A percentile compares a stretch with the other conserved stretches of the same genome.
Conservation (phyloP, 2,797 vertebrate species). For the Micromesistius poutassou region DNA sequence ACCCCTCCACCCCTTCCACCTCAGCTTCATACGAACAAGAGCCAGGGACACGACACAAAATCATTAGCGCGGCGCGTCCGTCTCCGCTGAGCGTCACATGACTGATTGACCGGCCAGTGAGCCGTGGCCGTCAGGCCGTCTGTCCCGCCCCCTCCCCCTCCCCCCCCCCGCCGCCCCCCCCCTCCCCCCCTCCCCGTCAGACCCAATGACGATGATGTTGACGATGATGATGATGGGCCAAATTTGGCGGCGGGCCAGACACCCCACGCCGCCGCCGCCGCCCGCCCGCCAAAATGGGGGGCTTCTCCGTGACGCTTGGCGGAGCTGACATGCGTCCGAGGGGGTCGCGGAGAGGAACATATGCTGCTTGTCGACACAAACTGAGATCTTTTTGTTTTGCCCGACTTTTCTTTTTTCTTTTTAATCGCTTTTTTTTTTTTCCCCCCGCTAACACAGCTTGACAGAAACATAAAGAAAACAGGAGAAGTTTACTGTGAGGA, state of each 20-base stretch:
- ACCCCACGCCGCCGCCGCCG: slow-evolving; percentile 31
- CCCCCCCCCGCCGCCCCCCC: slow-evolving; percentile 28
- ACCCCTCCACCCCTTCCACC: no score
- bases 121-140: slow-evolving; percentile 69
- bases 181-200: slow-evolving; percentile 3
- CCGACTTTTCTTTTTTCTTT: no score
- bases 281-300: slow-evolving; percentile 19
- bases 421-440: no score
- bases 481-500: no score
- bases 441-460: no score
- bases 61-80: slow-evolving; percentile 76
- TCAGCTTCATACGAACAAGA: background rate
- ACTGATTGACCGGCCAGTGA: slow-evolving; percentile 77
- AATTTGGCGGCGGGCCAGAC: slow-evolving; percentile 52
- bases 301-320: background rate
- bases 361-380: no score
- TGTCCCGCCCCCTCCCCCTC: slow-evolving; percentile 37
- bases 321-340: slow-evolving; percentile 38
- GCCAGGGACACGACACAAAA: slow-evolving; percentile 77
- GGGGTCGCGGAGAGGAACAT: no score
- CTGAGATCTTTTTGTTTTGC: no score
- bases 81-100: slow-evolving; percentile 75
- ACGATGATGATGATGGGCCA: slow-evolving; percentile 27
- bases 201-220: slow-evolving; percentile 63
- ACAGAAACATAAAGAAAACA: no score